Evolutionary conservation across 2,797 vertebrate species (phyloP), one percentile per base, ranked within the genome.

Genomic region (Discoglossus pictus): DNA sequence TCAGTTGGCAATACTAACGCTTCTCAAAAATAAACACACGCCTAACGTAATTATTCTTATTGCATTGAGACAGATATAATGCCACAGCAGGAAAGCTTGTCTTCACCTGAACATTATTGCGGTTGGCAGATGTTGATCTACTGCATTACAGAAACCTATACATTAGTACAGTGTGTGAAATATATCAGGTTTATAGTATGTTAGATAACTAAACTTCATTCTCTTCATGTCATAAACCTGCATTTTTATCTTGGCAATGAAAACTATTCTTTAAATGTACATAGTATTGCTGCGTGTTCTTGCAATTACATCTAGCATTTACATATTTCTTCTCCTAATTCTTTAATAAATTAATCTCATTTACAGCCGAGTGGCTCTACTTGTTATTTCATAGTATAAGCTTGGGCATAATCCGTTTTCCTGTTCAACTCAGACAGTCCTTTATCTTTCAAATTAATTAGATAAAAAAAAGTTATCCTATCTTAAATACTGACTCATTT

Each of bases 361-460:
- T 76, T 80, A 77, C 64, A 85, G 78, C 59, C 72, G 76, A 84
- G 63, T 73, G 74, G 59, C 51, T 83, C 72, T 75, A 81, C 60
- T 63, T 56, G 60, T 70, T 70, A 70, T 70, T 70, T 70, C 67
- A 56, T 56, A 56, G 59, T 63, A 51, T 56, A 56, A 62, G 67
- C 67, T 63, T 70, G 42, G 42, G 52, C 60, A 55, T 70, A 70
- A 70, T 70, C 67, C 67, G 48, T 70, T 70, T 63, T 43, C 51
- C 52, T 70, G 59, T 63, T 62, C 50, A 70, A 50, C 51, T 78
- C 74, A 75, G 66, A 73, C 68, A 79, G 74, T 60, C 72, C 76
- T 85, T 83, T 78, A 73, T 79, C 79, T 80, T 83, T 76, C 74
- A 83, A 81, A 85, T 80, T 82, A 76, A 48, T 76, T 78, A 76